These are phyloP conservation scores for Arctia plantaginis DNA, from an alignment of 2,888 invertebrate genomes.

Conservation along the genomic window DNA sequence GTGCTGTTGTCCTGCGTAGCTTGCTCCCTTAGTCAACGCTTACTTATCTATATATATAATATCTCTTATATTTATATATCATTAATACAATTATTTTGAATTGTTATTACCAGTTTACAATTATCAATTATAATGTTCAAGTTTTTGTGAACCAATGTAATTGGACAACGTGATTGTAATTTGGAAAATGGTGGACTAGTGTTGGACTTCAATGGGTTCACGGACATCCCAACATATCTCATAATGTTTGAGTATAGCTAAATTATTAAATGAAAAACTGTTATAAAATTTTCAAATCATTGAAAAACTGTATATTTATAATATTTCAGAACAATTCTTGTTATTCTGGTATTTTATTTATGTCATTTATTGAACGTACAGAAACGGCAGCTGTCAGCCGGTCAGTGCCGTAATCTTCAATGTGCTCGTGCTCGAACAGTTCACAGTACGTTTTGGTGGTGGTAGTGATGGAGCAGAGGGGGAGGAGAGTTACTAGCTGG, in stretches of 20 bases:
- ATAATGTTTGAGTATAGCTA: neutral
- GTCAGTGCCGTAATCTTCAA: neutral
- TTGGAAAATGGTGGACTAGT: neutral
- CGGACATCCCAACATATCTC: neutral
- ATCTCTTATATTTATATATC: too few relatives aligned
- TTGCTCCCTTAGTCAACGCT: too few relatives aligned
- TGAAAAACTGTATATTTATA: too few relatives aligned
- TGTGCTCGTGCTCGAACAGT: neutral
- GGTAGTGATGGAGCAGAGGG: too few relatives aligned
- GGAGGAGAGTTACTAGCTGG: conserved; percentile 72
- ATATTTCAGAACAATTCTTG: neutral
- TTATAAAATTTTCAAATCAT: neutral
- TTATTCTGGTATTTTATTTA: neutral
- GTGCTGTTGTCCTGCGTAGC: too few relatives aligned
- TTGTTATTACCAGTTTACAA: too few relatives aligned
- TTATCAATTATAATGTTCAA: too few relatives aligned
- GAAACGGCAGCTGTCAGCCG: neutral
- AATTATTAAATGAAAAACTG: neutral
- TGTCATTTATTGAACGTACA: neutral
- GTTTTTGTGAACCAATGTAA: too few relatives aligned
- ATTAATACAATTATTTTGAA: too few relatives aligned
- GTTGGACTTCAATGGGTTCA: neutral
- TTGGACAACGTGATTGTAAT: too few relatives aligned
- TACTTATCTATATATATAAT: too few relatives aligned
- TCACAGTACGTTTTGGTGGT: neutral